A percentile compares a stretch with the other conserved stretches of the same genome.
Evolutionary conservation across 2,113 vertebrate species (phyloP).

Genomic region (Spea bombifrons): DNA sequence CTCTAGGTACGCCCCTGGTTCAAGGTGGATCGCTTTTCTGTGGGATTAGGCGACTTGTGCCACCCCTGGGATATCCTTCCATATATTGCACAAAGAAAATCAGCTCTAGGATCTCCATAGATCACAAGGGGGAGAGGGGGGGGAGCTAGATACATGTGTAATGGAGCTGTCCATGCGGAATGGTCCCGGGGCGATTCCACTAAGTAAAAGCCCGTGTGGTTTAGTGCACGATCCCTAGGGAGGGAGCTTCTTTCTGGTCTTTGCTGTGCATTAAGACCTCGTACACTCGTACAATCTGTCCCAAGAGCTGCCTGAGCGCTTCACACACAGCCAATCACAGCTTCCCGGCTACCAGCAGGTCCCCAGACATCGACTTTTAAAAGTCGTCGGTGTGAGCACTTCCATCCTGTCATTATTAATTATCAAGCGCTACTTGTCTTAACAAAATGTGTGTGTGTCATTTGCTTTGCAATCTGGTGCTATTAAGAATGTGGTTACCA

Average conservation of each 20-base stretch:
- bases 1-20: no score
- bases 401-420: conserved; percentile 8
- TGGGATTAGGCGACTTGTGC: not conserved
- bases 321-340: not conserved
- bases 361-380: conserved; percentile 5
- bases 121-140: conserved; percentile 14
- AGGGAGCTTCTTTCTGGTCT: not conserved
- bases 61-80: conserved; percentile 20
- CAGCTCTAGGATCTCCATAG: conserved; percentile 15
- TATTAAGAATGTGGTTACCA: not conserved
- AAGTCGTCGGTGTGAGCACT: not conserved
- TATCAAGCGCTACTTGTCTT: not conserved
- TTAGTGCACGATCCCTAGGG: conserved; percentile 14
- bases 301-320: not conserved
- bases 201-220: conserved; percentile 13
- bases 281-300: not conserved
- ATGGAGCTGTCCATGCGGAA: conserved; percentile 18
- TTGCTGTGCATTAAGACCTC: not conserved
- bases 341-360: not conserved
- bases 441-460: not conserved
- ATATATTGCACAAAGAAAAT: not conserved
- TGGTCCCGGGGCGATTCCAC: not conserved
- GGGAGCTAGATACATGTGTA: conserved; percentile 33
- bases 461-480: no score
- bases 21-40: no score